Percentiles rank a stretch among this genome's conserved stretches.
Conservation (phyloP, 1,140 invertebrate genomes). For the Brachionus sp. region DNA sequence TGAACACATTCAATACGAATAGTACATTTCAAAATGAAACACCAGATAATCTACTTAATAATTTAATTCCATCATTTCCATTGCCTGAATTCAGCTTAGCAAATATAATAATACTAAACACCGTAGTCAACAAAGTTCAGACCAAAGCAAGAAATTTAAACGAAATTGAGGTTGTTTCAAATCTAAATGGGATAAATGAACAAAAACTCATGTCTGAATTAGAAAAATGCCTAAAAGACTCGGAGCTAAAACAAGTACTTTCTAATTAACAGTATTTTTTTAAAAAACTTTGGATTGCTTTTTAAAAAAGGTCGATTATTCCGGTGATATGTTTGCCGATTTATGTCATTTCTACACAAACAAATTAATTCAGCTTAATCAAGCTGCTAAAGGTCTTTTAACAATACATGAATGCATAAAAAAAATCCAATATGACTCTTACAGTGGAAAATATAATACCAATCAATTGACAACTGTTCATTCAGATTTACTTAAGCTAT, state of each 20-base stretch:
- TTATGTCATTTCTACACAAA: constrained; percentile 41
- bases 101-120: neutral
- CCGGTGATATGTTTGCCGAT: neutral
- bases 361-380: neutral
- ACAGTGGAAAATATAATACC: neutral
- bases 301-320: neutral
- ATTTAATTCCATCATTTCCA: constrained; percentile 16
- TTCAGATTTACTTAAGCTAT: constrained; percentile 71
- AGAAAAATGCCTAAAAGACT: neutral
- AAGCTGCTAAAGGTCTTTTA: neutral
- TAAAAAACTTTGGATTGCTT: neutral
- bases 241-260: constrained; percentile 2
- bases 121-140: neutral
- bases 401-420: neutral
- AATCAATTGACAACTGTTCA: constrained; percentile 84
- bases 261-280: neutral
- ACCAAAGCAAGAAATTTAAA: neutral
- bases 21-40: neutral
- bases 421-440: constrained; percentile 21
- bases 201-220: constrained; percentile 12
- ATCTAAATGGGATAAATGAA: neutral
- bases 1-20: neutral
- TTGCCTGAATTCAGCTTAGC: constrained; percentile 17
- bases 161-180: neutral
- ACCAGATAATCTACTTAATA: neutral